These are phyloP conservation scores for Graphium colonna DNA, from an alignment of 2,888 invertebrate genomes.

Conservation along the genomic window DNA sequence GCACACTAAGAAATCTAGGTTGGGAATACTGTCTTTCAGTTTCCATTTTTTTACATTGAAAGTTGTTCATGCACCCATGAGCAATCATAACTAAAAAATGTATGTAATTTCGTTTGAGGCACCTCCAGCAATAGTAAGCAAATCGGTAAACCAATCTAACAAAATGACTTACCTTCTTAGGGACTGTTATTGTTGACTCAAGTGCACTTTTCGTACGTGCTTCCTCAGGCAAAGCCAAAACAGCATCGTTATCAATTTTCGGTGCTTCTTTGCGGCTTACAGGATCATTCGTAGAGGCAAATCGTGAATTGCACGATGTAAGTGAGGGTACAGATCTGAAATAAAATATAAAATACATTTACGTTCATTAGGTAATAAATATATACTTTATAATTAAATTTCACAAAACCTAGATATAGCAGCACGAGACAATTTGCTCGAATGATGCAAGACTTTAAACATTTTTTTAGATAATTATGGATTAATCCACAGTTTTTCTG, in stretches of 20 bases:
- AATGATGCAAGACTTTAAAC: constrained; percentile 52
- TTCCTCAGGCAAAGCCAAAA: constrained; percentile 73
- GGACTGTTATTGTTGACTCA: constrained; percentile 78
- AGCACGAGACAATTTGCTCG: constrained; percentile 45
- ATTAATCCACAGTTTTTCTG: constrained; percentile 1
- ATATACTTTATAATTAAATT: neutral
- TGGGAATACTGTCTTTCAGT: too few relatives aligned
- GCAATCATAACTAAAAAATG: too few relatives aligned
- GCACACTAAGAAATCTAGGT: too few relatives aligned
- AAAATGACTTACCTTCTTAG: constrained; percentile 63
- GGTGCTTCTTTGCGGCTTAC: constrained; percentile 63
- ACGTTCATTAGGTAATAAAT: neutral
- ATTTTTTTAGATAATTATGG: constrained; percentile 36
- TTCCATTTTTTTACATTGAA: too few relatives aligned
- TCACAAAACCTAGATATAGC: constrained; percentile 47
- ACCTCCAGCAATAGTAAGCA: too few relatives aligned
- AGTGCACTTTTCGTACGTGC: constrained; percentile 57
- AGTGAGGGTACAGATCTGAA: constrained; percentile 58
- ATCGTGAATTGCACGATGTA: constrained; percentile 41
- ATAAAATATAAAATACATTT: constrained; percentile 15
- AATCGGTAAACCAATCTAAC: neutral
- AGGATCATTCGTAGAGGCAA: constrained; percentile 40
- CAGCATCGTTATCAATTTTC: constrained; percentile 68
- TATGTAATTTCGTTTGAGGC: too few relatives aligned
- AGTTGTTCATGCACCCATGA: too few relatives aligned